Base-by-base conservation (phyloP, 2,888 invertebrate genomes). In the Tridacna crocea region DNA sequence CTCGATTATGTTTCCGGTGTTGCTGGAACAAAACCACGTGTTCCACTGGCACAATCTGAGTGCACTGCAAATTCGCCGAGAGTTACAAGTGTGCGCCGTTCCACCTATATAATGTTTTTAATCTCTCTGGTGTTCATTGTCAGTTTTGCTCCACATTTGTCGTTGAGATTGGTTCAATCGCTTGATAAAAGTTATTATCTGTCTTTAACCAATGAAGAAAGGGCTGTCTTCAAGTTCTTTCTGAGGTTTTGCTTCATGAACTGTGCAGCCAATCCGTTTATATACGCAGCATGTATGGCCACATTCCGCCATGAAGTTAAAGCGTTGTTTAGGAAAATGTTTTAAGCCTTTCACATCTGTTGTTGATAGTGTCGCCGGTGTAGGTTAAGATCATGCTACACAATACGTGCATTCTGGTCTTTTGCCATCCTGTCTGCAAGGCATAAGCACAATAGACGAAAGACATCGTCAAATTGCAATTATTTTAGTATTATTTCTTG, bases 201-300 rank as follows among this genome's bases (percentile, higher is more conserved):
- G 13, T 80, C 79, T 22, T 70, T 90, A 81, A 61, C 79, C 3
- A 72, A 85, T 51, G 65, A 51, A 26, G 84, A 55, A 17, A 82
- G 85, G 19, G 85, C 87, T 3, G 77, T 77, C 6, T 89, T 88
- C 27, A 86, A 88, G 12, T 79, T 85, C 24, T 88, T 88, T 51
- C 79, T 90, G 46, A 77, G 90, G 0, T 83, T 87, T 2, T 90
- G 88, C 51, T 90, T 88, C 70, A 27, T 90, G 17, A 89, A 89
- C 79, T 88, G 89, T 70, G 88, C 90, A 0, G 75, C 88, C 17
- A 91, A 91, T 74, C 90, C 91, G 0, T 83, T 91, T 48, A 89
- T 91, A 47, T 91, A 91, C 81, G 87, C 88, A 55, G 88, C 90
- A 80, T 88, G 87, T 72, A 87, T 85, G 24, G 51, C 68, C 15